These are phyloP conservation scores for Actinopyga echinites DNA, from an alignment of 53 echinoderm and acorn worm genomes.

Conservation along the genomic window DNA sequence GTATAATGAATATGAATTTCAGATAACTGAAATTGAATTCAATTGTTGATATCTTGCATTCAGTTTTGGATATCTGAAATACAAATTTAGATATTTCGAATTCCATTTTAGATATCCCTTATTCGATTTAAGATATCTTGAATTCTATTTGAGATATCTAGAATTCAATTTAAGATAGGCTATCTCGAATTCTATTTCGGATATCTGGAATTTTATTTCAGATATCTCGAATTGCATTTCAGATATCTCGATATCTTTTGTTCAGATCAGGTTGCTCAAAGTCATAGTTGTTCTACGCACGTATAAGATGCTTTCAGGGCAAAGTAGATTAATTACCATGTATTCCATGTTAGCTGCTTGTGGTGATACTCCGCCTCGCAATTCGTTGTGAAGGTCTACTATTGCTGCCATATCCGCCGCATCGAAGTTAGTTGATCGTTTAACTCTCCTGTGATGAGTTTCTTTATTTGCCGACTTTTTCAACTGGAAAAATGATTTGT, in stretches of 20 bases:
- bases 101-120: no score
- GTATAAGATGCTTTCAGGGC: neutral
- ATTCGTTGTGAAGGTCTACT: conserved; percentile 55
- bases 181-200: neutral
- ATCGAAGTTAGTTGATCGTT: conserved; percentile 23
- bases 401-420: conserved; percentile 45
- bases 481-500: conserved; percentile 24
- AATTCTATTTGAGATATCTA: no score
- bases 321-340: conserved; percentile 54
- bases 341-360: conserved; percentile 73
- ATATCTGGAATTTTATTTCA: no score
- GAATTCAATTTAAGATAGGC: neutral
- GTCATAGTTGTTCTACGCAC: neutral
- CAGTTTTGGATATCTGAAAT: no score
- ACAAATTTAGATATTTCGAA: no score
- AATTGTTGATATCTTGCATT: no score
- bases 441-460: neutral
- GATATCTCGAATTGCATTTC: no score
- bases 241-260: neutral
- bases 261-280: neutral
- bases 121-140: no score
- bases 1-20: no score
- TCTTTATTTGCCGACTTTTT: neutral
- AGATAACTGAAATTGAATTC: no score
- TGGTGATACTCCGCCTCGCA: conserved; percentile 50